Base-by-base conservation (phyloP, 1,140 invertebrate species). In the Tetragonula clypearis region DNA sequence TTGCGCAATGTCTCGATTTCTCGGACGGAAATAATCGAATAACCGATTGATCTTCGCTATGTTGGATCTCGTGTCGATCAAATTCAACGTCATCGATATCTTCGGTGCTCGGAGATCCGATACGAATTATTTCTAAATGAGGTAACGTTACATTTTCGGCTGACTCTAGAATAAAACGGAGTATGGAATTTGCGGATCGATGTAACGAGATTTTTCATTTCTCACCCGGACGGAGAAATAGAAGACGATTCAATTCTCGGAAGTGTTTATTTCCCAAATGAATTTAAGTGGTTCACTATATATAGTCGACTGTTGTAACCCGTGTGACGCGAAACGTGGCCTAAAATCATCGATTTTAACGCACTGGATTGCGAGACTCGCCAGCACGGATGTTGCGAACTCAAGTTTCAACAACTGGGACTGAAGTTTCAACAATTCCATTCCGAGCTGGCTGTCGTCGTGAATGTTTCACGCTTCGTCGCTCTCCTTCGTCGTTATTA, bases 11-110 rank as follows among this genome's bases (percentile, higher is more conserved):
- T 30, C 55, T 41, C 60, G 30, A 55, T 77, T 5, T 9, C 11
- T 77, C 14, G 35, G 62, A 26, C 58, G 41, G 35, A 49, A 77
- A 65, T 77, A 77, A 77, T 58, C 30, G 56, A 60, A 30, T 9
- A 60, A 6, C 41, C 41, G 41, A 77, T 60, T 76, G 56, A 60
- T 60, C 30, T 49, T 35, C 23, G 15, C 30, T 53, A 41, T 17
- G 74, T 30, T 30, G 26, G 11, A 15, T 15, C 35, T 76, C 15
- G 12, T 8, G 56, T 60, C 12, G 23, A 21, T 60, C 55, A 23
- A 21, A n/a, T 11, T 41, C 17, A 60, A 30, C 74, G 14, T n/a
- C 6, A 76, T 56, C 26, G 30, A 49, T 23, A 21, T 60, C 35
- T n/a, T n/a, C 5, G 14, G 30, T 41, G 23, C 58, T 41, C 15